Conservation (phyloP, 2,888 invertebrate genomes). For the Protophormia terraenovae region DNA sequence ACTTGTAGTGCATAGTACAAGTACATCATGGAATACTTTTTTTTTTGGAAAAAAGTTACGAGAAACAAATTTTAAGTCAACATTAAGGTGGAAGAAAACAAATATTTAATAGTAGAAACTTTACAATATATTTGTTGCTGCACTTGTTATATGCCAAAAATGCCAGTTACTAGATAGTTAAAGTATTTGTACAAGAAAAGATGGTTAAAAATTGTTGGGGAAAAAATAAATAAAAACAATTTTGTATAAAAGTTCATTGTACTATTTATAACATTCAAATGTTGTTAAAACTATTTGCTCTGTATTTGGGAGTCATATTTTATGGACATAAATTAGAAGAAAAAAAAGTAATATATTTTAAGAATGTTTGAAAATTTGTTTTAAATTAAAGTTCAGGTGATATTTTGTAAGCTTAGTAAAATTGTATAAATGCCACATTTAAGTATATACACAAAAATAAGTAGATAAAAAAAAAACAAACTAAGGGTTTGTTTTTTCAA, state of each 20-base stretch:
- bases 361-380: background rate
- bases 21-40: background rate
- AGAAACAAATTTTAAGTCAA: slow-evolving; percentile 52
- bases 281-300: slow-evolving; percentile 1
- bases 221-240: slow-evolving; percentile 4
- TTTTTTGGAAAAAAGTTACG: background rate
- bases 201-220: slow-evolving; percentile 6
- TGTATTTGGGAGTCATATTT: background rate
- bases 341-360: background rate
- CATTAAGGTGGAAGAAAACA: slow-evolving; percentile 50
- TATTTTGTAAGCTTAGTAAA: too few relatives aligned
- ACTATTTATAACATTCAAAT: slow-evolving; percentile 14
- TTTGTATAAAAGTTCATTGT: slow-evolving; percentile 18
- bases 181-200: slow-evolving; percentile 4
- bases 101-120: slow-evolving; percentile 48
- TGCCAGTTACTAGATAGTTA: background rate
- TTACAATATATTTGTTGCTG: slow-evolving; percentile 19
- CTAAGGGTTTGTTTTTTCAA: too few relatives aligned
- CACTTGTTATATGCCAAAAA: slow-evolving; percentile 8
- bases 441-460: too few relatives aligned
- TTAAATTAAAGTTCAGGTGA: background rate
- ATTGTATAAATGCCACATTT: too few relatives aligned
- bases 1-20: slow-evolving; percentile 3
- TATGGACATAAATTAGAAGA: background rate
- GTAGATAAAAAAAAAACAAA: too few relatives aligned